phyloP scores from a whole-genome alignment of 1,140 invertebrate species.

The Chlorops oryzae region DNA sequence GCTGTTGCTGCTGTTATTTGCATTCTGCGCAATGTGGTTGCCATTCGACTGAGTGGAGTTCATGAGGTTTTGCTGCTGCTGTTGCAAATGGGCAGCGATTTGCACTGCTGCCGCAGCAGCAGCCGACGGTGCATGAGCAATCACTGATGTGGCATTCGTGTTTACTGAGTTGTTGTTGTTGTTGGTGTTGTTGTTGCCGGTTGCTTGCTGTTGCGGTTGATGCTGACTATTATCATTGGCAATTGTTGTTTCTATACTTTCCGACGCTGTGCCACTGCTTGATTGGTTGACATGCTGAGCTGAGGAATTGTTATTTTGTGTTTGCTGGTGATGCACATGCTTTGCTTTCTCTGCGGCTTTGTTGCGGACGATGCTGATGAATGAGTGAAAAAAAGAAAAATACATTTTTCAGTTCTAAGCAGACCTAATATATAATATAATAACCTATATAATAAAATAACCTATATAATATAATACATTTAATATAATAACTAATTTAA shows the following conservation, averaged over 20 bases:
- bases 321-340: conserved; percentile 72
- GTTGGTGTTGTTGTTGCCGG: conserved; percentile 24
- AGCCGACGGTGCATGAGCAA: conserved; percentile 59
- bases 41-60: neutral
- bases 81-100: conserved; percentile 72
- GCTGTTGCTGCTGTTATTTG: conserved; percentile 18
- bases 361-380: conserved; percentile 83
- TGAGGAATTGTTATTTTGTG: conserved; percentile 50
- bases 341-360: conserved; percentile 95
- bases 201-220: conserved; percentile 2
- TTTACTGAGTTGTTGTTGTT: conserved; percentile 2
- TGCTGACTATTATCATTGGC: conserved; percentile 17
- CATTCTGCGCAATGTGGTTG: too few relatives aligned
- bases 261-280: conserved; percentile 43
- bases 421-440: too few relatives aligned
- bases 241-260: conserved; percentile 36
- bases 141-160: conserved; percentile 50
- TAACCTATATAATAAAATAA: neutral
- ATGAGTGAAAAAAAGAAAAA: neutral
- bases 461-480: neutral
- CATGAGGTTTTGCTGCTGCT: conserved; percentile 16
- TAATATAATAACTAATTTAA: too few relatives aligned
- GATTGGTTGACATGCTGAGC: conserved; percentile 5
- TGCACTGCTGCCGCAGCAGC: conserved; percentile 53
- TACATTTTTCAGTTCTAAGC: neutral